Conservation (phyloP, 2,113 vertebrate genomes). For the Rhombomys opimus region DNA sequence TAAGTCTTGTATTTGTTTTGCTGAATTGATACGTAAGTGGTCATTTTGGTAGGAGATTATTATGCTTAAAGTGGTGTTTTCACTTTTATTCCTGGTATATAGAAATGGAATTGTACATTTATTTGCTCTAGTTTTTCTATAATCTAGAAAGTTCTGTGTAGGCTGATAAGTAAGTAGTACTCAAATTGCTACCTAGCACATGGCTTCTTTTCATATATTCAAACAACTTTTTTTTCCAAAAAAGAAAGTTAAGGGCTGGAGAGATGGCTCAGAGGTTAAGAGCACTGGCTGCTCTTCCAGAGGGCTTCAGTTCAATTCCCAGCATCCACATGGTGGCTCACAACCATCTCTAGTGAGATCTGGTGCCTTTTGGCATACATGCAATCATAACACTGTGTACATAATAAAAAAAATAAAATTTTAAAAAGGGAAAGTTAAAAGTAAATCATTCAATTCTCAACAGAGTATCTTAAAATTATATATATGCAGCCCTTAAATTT, state of each 20-base stretch:
- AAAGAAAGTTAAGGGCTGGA: too few relatives aligned
- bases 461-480: not conserved
- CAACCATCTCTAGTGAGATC: too few relatives aligned
- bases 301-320: too few relatives aligned
- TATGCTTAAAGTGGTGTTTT: not conserved
- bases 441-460: constrained; percentile 25
- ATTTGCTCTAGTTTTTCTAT: constrained; percentile 19
- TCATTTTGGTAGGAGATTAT: not conserved
- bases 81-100: not conserved
- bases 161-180: not conserved
- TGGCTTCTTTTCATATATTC: not conserved
- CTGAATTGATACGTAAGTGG: constrained; percentile 45
- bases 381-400: too few relatives aligned
- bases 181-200: not conserved
- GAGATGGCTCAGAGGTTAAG: too few relatives aligned
- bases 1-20: constrained; percentile 26
- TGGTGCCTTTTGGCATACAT: too few relatives aligned
- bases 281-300: too few relatives aligned
- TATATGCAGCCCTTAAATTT: not conserved
- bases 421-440: not conserved
- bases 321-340: too few relatives aligned
- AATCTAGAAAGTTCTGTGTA: not conserved
- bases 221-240: not conserved
- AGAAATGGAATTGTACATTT: constrained; percentile 3
- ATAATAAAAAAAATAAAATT: too few relatives aligned